Base-by-base conservation (phyloP, 2,888 invertebrate genomes). In the Chaetogeoica ovagalla region DNA sequence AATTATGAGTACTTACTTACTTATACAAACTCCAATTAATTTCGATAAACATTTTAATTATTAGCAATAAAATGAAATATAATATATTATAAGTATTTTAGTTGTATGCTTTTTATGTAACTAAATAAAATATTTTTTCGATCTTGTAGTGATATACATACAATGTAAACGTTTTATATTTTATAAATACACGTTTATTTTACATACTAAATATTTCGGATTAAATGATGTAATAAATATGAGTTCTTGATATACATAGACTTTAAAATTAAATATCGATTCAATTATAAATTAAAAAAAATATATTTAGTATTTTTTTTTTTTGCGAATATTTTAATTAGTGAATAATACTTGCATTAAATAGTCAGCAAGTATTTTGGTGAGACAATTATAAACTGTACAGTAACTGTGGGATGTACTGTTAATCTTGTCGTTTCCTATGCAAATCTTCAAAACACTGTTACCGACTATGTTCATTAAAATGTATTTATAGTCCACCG, bases 391-490 rank as follows among this genome's bases (percentile, higher is more conserved):
- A 39, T 73, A 65, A 74, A 23, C 39, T 37, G 30, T n/a, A 66
- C 57, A 23, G 2, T 30, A 30, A 13, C 15, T 65, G 74, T 74
- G 55, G 52, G 63, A 21, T 52, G 65, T 65, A 65, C 55, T 65
- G 39, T 66, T 66, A 75, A 75, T 65, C 39, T 23, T 19, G 74
- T 9, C 39, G 23, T 66, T 75, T 66, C 21, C 39, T 68, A 55
- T 59, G 75, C n/a, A 68, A 75, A 75, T 66, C 66, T 66, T 65
- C 21, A 23, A 39, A 74, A 74, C 39, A n/a, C 59, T 43, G 66
- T 75, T 68, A 59, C 75, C 21, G 75, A 68, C 66, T 15, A 66
- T 13, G 57, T 75, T 75, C 66, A 59, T 75, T 59, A 68, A 75
- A 75, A 68, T 68, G 23, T 75, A 75, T 75, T 68, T 68, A 68